Conservation (phyloP, 2,888 invertebrate genomes). For the Lasioglossum malachurum region DNA sequence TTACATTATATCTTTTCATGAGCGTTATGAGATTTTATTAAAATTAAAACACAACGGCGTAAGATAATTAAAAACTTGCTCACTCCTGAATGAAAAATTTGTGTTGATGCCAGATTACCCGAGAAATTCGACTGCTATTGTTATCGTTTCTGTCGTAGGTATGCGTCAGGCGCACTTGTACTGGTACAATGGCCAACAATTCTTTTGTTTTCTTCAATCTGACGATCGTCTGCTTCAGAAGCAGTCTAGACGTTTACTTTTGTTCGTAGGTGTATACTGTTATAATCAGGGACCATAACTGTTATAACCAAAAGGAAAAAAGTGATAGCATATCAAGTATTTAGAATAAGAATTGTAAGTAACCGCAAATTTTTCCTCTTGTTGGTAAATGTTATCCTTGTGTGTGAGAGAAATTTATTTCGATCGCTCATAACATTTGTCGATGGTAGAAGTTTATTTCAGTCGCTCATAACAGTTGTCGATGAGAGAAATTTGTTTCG, state of each 20-base stretch:
- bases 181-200: background rate
- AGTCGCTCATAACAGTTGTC: too few species aligned
- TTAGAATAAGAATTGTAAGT: too few species aligned
- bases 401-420: too few species aligned
- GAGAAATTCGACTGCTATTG: background rate
- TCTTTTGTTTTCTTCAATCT: background rate
- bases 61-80: background rate
- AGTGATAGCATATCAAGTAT: too few species aligned
- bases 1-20: background rate
- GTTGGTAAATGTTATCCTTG: too few species aligned
- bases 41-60: background rate
- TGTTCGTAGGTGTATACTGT: background rate
- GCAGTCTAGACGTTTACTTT: background rate
- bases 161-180: background rate
- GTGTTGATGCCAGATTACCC: background rate
- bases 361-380: too few species aligned
- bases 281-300: too few species aligned
- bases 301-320: too few species aligned
- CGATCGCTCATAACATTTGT: too few species aligned
- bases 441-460: too few species aligned
- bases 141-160: background rate
- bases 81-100: background rate
- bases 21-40: background rate
- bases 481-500: too few species aligned
- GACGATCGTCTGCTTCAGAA: background rate